These are phyloP conservation scores for Gymnocypris eckloni DNA, from an alignment of 2,797 vertebrate species.

Conservation along the genomic window DNA sequence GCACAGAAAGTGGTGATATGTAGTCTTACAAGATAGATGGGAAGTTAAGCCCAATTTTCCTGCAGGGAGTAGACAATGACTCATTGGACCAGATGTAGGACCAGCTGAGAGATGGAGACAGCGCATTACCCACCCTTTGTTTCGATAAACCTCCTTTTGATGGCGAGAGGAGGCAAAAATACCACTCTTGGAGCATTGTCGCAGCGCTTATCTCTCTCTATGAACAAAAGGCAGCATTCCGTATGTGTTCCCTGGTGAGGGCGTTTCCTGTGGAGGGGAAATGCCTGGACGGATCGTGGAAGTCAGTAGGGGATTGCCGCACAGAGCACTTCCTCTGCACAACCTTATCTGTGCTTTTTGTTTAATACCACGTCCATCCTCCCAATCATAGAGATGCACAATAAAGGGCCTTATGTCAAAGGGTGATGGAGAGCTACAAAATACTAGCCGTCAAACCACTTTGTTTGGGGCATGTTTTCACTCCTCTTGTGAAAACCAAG, in stretches of 20 bases:
- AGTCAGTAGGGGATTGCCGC: conserved; percentile 71
- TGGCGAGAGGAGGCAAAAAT: conserved; percentile 71
- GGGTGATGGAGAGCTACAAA: conserved; percentile 24
- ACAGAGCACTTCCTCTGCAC: conserved; percentile 77
- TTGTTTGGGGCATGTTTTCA: conserved; percentile 17
- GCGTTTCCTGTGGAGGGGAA: conserved; percentile 77
- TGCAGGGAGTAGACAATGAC: conserved; percentile 44
- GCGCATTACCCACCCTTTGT: conserved; percentile 35
- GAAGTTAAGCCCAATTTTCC: conserved; percentile 44
- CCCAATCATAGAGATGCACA: conserved; percentile 45
- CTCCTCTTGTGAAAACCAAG: background rate
- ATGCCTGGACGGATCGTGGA: conserved; percentile 68
- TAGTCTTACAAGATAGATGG: conserved; percentile 48
- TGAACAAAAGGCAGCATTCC: conserved; percentile 80
- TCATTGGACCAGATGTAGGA: conserved; percentile 44
- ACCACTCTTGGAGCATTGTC: conserved; percentile 25
- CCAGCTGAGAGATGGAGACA: conserved; percentile 51
- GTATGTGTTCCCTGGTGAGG: conserved; percentile 78
- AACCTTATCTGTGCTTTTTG: conserved; percentile 77
- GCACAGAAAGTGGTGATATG: conserved; percentile 34
- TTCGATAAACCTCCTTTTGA: conserved; percentile 64
- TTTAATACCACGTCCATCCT: conserved; percentile 57
- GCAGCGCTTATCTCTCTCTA: conserved; percentile 41
- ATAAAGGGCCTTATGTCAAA: conserved; percentile 35
- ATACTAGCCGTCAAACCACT: conserved; percentile 2